Evolutionary conservation across 2,888 invertebrate genomes (phyloP).

Genomic region (Drosophila prolongata): DNA sequence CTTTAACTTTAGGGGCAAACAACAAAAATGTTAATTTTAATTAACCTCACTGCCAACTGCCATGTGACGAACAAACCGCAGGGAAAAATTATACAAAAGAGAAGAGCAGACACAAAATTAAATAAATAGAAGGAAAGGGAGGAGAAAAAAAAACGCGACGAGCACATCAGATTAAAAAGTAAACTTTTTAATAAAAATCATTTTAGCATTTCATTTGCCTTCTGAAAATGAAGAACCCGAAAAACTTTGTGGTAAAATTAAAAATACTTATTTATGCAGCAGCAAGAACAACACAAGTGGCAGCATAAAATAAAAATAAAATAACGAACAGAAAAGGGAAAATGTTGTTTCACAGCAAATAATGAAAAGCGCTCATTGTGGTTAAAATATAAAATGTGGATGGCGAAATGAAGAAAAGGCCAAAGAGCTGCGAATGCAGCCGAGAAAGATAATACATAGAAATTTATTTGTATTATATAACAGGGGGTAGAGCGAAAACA

Average conservation of each 20-base stretch:
- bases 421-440: conserved; percentile 45
- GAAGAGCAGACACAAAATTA: conserved; percentile 34
- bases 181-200: conserved; percentile 73
- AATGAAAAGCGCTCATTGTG: conserved; percentile 56
- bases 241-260: conserved; percentile 77
- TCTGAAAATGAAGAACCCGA: conserved; percentile 35
- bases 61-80: conserved; percentile 42
- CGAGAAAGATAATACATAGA: conserved; percentile 58
- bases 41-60: conserved; percentile 52
- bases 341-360: conserved; percentile 53
- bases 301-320: conserved; percentile 37
- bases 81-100: conserved; percentile 35
- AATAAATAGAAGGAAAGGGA: conserved; percentile 13
- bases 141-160: background rate
- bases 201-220: conserved; percentile 68
- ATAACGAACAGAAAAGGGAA: conserved; percentile 36
- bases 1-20: conserved; percentile 22
- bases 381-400: conserved; percentile 16
- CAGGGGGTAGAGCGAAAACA: conserved; percentile 32
- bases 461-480: conserved; percentile 59
- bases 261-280: conserved; percentile 63
- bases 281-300: conserved; percentile 14
- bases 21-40: conserved; percentile 62
- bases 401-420: conserved; percentile 1
- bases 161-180: conserved; percentile 68